Base-by-base conservation (phyloP, 2,113 vertebrate genomes). In the Parotia lawesii region DNA sequence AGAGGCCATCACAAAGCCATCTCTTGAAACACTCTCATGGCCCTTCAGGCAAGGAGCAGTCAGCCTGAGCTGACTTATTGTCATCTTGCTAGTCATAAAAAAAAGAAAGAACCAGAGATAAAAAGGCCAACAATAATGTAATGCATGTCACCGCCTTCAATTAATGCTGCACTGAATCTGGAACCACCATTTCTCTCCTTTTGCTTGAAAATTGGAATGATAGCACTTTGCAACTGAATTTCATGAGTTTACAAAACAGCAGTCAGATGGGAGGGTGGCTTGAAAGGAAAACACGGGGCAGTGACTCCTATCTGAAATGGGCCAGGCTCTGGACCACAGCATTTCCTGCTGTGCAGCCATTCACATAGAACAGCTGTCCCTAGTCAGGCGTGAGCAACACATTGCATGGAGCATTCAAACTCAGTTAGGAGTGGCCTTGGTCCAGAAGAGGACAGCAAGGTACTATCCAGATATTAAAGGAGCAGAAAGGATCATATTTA, bases 11-110 rank as follows among this genome's bases (percentile, higher is more conserved):
- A 64, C 38, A 58, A 17, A 86, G 17, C 12, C 42, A 62, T 89
- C 47, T 72, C 71, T 62, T 54, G 45, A 76, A 79, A 70, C 9
- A 35, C 11, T 44, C 37, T 37, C n/a, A 58, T 8, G 15, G 54
- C 47, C 56, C 51, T 91, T 66, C 78, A 87, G 58, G 81, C 58
- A 94, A 85, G 33, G 33, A 79, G 24, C 58, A 91, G 74, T n/a
- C 77, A 94, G 6, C 35, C 22, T 91, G 38, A 85, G 31, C 29
- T 80, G 72, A 88, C n/a, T 79, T 94, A 73, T 0, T 93, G 50
- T 58, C 84, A 89, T 31, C 44, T 62, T 70, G 25, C n/a, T 60
- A 57, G 20, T 57, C 53, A 64, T 33, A 51, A 65, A 90, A 47
- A 85, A 37, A 37, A 24, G 4, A 44, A 75, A 83, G 19, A 35